Evolutionary conservation across 1,140 invertebrate genomes (phyloP), one percentile per base, ranked within the genome.

Genomic region (Megathymus violae): DNA sequence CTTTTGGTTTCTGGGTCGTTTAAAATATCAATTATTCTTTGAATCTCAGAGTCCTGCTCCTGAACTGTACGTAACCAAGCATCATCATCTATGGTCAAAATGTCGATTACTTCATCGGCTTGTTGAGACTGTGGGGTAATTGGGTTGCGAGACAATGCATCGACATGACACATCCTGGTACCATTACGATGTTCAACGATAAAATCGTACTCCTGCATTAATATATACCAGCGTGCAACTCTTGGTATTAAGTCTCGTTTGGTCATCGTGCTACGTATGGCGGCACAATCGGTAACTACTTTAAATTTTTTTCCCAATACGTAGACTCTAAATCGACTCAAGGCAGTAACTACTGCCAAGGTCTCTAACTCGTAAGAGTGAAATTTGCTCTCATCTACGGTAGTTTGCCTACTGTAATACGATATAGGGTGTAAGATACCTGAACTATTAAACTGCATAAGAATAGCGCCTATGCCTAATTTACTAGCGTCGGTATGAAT

Each of bases 171-270:
- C 62, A 69, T 69, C 41, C 46, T 63, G 16, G 36, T 15, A 5
- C 66, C 61, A 2, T 41, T 16, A 11, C 79, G 62, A 51, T 82
- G 66, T 44, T 75, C 61, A 7, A 83, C 44, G 6, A 52, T 50
- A 54, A n/a, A n/a, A n/a, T 76, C 43, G 43, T 63, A 81, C 13
- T 85, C 76, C 38, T 80, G 67, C 27, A 85, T 44, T 0, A 22
- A 9, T 6, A 80, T 40, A 11, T 46, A 59, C 78, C 78, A 82
- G 1, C 80, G 41, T 5, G 64, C 69, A 14, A 71, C 63, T 41
- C 64, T 56, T 3, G 69, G 64, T 11, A 65, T 50, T 13, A 71
- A 41, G 31, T 63, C 51, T 5, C 69, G 66, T 69, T 81, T 88
- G 7, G 46, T 63, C 63, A 72, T 69, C n/a, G n/a, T n/a, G n/a